Percentiles rank a stretch among this genome's conserved stretches.
Conservation (phyloP, 2,888 invertebrate genomes). For the Sepioteuthis lessoniana region DNA sequence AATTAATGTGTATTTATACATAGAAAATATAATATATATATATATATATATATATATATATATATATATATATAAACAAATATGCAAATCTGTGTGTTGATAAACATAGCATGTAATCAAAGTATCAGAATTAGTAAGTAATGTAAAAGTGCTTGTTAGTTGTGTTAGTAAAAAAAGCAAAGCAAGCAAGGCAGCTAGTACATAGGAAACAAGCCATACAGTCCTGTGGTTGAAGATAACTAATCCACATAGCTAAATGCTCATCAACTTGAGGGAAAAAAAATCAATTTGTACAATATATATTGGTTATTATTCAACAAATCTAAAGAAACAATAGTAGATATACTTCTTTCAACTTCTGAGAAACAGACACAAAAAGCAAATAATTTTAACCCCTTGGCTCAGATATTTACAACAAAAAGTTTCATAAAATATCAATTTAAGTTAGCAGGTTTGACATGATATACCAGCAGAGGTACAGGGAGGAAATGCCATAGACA, state of each 20-base stretch:
- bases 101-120: neutral
- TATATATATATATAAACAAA: neutral
- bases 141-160: conserved; percentile 39
- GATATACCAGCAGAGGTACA: neutral
- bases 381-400: neutral
- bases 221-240: neutral
- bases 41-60: neutral
- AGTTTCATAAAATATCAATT: neutral
- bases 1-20: neutral
- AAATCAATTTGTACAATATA: neutral
- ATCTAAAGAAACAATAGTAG: neutral
- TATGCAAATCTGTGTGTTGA: neutral
- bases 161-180: neutral
- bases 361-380: neutral
- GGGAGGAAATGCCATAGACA: neutral
- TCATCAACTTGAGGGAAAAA: neutral
- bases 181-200: conserved; percentile 44
- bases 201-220: neutral
- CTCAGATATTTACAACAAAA: neutral
- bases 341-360: neutral
- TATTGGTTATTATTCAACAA: neutral
- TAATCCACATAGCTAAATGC: neutral
- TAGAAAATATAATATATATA: neutral
- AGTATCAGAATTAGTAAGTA: conserved; percentile 3
- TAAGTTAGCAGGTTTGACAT: neutral